Conservation (phyloP, 2,888 invertebrate genomes). For the Eupithecia insigniata region DNA sequence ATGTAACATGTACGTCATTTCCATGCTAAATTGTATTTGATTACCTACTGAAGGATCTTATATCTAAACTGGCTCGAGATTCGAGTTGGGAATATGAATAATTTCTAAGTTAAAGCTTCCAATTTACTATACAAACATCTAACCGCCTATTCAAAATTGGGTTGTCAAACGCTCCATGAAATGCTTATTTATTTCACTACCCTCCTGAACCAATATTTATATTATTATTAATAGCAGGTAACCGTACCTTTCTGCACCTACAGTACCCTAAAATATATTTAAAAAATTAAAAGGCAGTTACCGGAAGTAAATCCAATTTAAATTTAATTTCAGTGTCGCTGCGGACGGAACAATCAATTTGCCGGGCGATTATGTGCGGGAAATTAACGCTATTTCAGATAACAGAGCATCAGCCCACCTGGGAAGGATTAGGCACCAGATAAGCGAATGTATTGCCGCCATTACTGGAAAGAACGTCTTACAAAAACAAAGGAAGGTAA, state of each 20-base stretch:
- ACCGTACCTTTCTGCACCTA: background rate
- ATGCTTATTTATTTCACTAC: slow-evolving; percentile 8
- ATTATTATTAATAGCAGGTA: background rate
- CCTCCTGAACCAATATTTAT: background rate
- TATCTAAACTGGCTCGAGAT: slow-evolving; percentile 21
- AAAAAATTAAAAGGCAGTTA: background rate
- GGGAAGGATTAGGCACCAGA: slow-evolving; percentile 73
- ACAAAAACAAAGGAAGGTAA: slow-evolving; percentile 62
- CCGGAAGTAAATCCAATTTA: slow-evolving; percentile 42
- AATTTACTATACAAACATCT: slow-evolving; percentile 11
- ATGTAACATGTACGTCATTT: slow-evolving; percentile 33
- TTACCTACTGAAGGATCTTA: slow-evolving; percentile 20
- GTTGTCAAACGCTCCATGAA: slow-evolving; percentile 5
- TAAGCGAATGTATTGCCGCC: slow-evolving; percentile 76
- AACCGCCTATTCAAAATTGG: background rate
- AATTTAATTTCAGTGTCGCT: slow-evolving; percentile 53
- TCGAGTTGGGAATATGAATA: slow-evolving; percentile 19
- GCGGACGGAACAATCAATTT: slow-evolving; percentile 68
- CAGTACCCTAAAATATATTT: background rate
- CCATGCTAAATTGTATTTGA: slow-evolving; percentile 41
- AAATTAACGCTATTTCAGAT: slow-evolving; percentile 73
- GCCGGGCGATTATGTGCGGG: slow-evolving; percentile 64
- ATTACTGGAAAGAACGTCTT: slow-evolving; percentile 69
- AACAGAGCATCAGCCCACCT: slow-evolving; percentile 74
- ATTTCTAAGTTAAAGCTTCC: slow-evolving; percentile 2